Conservation (phyloP, 2,113 vertebrate genomes). For the Vidua chalybeata region DNA sequence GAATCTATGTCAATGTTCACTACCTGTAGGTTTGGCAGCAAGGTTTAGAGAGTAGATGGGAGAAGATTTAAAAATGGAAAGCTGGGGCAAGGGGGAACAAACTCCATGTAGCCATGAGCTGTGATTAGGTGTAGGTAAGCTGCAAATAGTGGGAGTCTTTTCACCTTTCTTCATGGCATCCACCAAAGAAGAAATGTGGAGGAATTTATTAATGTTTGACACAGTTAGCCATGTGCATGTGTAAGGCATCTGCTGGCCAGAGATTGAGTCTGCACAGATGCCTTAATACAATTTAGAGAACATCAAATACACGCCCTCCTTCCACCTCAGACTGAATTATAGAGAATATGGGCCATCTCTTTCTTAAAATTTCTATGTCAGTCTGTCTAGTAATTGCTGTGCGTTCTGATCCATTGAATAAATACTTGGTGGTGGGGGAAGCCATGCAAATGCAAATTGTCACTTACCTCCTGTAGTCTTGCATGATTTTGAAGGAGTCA, state of each 20-base stretch:
- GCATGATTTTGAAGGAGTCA: not conserved
- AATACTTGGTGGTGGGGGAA: not conserved
- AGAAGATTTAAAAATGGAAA: not conserved
- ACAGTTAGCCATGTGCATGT: not conserved
- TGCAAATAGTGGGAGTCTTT: not conserved
- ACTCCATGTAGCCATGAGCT: not conserved
- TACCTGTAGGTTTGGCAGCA: not conserved
- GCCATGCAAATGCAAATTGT: not conserved
- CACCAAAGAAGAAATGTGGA: not conserved
- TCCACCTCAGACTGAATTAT: not conserved
- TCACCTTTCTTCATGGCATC: not conserved
- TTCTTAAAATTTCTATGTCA: not conserved
- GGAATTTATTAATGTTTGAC: not conserved
- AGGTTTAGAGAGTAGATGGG: not conserved
- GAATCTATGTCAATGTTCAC: not conserved
- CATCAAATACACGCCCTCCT: not conserved
- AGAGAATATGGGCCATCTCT: not conserved
- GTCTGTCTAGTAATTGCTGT: not conserved
- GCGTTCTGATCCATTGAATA: not conserved
- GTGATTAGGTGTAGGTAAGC: not conserved
- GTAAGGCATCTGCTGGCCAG: not conserved
- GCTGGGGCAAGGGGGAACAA: accelerated
- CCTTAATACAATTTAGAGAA: not conserved
- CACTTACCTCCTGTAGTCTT: not conserved
- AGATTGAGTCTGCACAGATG: not conserved